Base-by-base conservation (phyloP, 2,797 vertebrate species). In the Ficedula albicollis region DNA sequence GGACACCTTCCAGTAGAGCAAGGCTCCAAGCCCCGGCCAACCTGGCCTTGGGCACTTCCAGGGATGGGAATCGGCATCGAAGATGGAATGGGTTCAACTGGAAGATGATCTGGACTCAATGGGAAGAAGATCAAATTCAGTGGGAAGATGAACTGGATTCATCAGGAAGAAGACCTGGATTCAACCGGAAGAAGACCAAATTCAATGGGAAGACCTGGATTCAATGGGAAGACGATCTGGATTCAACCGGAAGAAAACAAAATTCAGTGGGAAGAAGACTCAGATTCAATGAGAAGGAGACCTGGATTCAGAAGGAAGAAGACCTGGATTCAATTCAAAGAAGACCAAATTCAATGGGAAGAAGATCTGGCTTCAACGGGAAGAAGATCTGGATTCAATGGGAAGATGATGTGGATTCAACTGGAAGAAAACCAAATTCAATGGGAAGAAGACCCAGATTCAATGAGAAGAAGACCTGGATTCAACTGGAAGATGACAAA, bases 21-120 rank as follows among this genome's bases (percentile, higher is more conserved):
- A 9, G 49, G 32, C 21, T 15, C 14, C 0, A 0, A 30, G 36
- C 15, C 5, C 25, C 0, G 0, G 10, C 48, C 56, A 27, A 0
- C 13, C 23, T 1, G 20, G 52, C 46, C 46, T 15, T 21, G 68
- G 25, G 10, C 34, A 27, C 15, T 19, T 11, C 30, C 39, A 22
- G 62, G 54, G 41, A 1, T 27, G 21, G 26, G 29, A 51, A 74
- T 13, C 0, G 6, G 32, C 2, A 0, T 4, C 43, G 62, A 46
- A 44, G 17, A 27, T 23, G 59, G 19, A 2, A 32, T 29, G 25
- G 9, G 41, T 34, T 64, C 4, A 26, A 1, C 7, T 8, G 30
- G 30, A 44, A 64, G 20, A 15, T 12, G 15, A 44, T 11, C 41
- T 38, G 11, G 11, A 29, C 27, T 55, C 11, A 14, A 0, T 13